Base-by-base conservation (phyloP, 2,888 invertebrate species). In the Trichopria drosophilae region DNA sequence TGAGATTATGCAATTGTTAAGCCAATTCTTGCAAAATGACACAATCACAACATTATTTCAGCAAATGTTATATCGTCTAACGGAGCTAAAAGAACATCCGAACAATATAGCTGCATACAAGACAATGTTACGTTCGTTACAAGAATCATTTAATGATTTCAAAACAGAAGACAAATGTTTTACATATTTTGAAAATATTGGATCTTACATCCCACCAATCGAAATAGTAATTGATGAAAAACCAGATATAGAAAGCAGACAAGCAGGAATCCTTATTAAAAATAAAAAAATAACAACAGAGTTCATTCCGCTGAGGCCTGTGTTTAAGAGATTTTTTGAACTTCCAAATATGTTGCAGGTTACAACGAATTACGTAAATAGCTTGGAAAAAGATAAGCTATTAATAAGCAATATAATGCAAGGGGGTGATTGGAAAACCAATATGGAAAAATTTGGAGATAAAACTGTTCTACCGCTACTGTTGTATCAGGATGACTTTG, bases 401-500 rank as follows among this genome's bases (percentile, higher is more conserved):
- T 44, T 51, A 15, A 35, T 55, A 18, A 40, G 36, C 5, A 59
- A 59, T 35, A 44, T 53, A 19, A 28, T 51, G 23, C 53, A 55
- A 47, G 39, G 52, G 9, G 20, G 36, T 18, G 45, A 48, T 1
- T 55, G 52, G 55, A 16, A 49, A 28, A 29, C 47, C 18, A 54
- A 44, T 43, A 23, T 43, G 7, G 13, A 12, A 15, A 19, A 20
- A 6, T 50, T 34, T 31, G 10, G 16, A 7, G 20, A 32, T 23
- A 51, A 59, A 47, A 49, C 48, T 7, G 49, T 58, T 20, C 39
- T 63, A n/a, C 60, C 62, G 10, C 10, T 58, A 15, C 51, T 58
- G 26, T 19, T 61, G 6, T 61, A 55, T 37, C 59, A 35, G 29
- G 58, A 63, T 40, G 60, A 63, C 44, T 61, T 53, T 20, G 61